phyloP scores from a whole-genome alignment of 1,140 invertebrate genomes.

The Cydia splendana region DNA sequence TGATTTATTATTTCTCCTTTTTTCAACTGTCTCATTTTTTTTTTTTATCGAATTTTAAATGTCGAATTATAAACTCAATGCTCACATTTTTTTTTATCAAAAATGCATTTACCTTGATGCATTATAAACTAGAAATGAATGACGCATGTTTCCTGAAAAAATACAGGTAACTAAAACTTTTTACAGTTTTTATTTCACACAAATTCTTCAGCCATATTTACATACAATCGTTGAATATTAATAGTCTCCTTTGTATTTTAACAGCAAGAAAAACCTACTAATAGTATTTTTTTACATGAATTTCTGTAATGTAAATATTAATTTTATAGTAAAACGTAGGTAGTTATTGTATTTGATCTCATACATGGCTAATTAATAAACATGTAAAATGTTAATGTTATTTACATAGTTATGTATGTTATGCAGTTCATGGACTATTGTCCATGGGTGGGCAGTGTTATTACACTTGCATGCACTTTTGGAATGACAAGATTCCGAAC shows the following conservation, averaged over 20 bases:
- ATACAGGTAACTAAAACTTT: background rate
- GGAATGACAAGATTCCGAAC: background rate
- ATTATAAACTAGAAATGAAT: background rate
- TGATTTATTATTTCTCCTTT: no score
- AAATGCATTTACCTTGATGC: background rate
- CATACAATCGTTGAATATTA: background rate
- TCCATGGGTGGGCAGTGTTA: no score
- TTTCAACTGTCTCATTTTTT: no score
- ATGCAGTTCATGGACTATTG: background rate
- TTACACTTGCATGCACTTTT: constrained; percentile 20
- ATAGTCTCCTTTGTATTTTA: background rate
- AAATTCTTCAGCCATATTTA: background rate
- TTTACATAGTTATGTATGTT: background rate
- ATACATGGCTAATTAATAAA: constrained; percentile 10
- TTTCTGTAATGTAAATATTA: background rate
- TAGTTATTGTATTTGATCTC: background rate
- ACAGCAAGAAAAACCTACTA: background rate
- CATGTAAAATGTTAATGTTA: background rate
- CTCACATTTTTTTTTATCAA: no score
- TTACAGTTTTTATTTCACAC: background rate
- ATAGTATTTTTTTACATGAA: background rate
- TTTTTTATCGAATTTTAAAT: no score
- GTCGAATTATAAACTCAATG: no score
- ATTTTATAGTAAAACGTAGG: background rate
- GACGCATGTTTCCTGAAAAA: background rate